Percentiles rank a stretch among this genome's conserved stretches.
phyloP scores from a whole-genome alignment of 2,888 invertebrate genomes.

The Andrena trimmerana region DNA sequence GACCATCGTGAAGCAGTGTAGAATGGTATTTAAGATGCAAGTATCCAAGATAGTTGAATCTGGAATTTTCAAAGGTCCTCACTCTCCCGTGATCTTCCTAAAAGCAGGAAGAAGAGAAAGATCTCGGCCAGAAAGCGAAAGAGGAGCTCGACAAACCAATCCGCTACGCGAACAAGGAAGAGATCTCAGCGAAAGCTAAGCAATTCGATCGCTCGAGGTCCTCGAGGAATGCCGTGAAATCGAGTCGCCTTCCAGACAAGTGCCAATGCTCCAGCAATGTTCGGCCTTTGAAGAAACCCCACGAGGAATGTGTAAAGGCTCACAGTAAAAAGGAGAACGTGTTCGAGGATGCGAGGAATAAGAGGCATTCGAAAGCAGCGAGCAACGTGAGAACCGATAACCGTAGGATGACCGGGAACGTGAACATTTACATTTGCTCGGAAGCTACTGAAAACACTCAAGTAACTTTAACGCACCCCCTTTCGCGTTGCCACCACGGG shows the following conservation, averaged over 20 bases:
- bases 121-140: neutral
- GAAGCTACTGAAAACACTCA: constrained; percentile 70
- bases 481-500: too few relatives aligned
- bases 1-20: constrained; percentile 70
- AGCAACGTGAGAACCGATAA: constrained; percentile 67
- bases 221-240: neutral
- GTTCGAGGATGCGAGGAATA: constrained; percentile 1
- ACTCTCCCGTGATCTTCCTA: neutral
- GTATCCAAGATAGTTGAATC: constrained; percentile 53
- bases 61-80: neutral
- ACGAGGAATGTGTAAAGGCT: neutral
- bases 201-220: neutral
- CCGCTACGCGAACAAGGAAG: neutral
- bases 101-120: constrained; percentile 27
- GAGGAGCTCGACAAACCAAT: neutral
- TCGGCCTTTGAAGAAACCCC: constrained; percentile 9
- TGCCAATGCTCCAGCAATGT: neutral
- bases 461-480: constrained; percentile 33
- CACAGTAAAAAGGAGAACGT: neutral
- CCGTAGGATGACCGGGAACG: constrained; percentile 78
- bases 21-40: constrained; percentile 71
- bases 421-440: constrained; percentile 81
- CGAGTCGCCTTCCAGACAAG: constrained; percentile 9
- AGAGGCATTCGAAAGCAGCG: constrained; percentile 24
- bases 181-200: neutral